Evolutionary conservation across 2,797 vertebrate species (phyloP), one percentile per base, ranked within the genome.

Genomic region (Tapirus indicus): DNA sequence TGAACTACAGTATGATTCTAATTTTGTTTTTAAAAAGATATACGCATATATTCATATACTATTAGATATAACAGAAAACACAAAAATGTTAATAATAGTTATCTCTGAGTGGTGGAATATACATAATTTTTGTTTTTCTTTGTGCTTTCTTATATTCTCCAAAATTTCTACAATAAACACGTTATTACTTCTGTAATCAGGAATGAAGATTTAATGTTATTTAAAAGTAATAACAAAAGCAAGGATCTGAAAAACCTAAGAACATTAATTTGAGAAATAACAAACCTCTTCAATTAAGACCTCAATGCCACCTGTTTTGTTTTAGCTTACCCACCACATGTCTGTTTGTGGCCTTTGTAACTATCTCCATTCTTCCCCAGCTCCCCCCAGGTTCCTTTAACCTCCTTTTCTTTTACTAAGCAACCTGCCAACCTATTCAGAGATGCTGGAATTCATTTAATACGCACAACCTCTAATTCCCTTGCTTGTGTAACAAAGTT

Each of bases 161-260:
- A 94, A 64, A 44, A 38, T 96, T 68, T 93, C 80, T 88, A 58
- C 29, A 49, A 88, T 47, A 88, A 88, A 88, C 10, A 38, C 21
- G 17, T 12, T 12, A 79, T 80, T 32, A 20, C 14, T 85, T 64
- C 74, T 27, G 0, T 56, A 91, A 85, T 72, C 56, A 86, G 54
- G 32, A 88, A 64, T 32, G 58, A 17, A 60, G n/a, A 78, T 13
- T 38, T 74, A 77, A 77, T 12, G 35, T 71, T 68, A 86, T 44
- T 93, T 92, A 89, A 68, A 97, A 68, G 54, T 21, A 88, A 18
- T 66, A 95, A 82, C 20, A 84, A 84, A 92, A 16, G 20, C 66
- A 82, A 47, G 11, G 32, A 6, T 68, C 27, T 83, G 12, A 83
- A 49, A 95, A 87, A 88, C 16, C 14, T 7, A 58, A 62, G 49